Evolutionary conservation across 2,888 invertebrate genomes (phyloP).

Genomic region (Ceraclea dissimilis): DNA sequence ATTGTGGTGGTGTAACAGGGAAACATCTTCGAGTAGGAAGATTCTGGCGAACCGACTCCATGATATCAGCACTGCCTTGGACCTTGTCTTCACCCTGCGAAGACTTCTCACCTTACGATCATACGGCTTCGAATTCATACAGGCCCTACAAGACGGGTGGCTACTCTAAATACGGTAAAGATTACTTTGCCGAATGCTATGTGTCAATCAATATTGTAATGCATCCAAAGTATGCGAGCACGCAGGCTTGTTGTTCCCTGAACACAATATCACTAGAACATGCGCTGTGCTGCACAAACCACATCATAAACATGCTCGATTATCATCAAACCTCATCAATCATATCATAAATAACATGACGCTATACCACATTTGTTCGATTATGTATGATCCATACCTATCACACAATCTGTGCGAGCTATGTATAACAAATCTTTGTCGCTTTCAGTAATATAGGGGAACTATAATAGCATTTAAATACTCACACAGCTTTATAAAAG

Average conservation of each 20-base stretch:
- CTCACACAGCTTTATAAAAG: too few relatives aligned
- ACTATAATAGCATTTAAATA: too few relatives aligned
- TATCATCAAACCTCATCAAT: too few relatives aligned
- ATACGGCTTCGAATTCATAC: slow-evolving; percentile 15
- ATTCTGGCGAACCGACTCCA: slow-evolving; percentile 20
- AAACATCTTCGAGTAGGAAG: slow-evolving; percentile 10
- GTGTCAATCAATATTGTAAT: neutral
- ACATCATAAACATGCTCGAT: too few relatives aligned
- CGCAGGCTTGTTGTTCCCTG: neutral
- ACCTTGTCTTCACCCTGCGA: slow-evolving; percentile 20
- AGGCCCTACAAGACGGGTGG: slow-evolving; percentile 21
- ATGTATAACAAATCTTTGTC: too few relatives aligned
- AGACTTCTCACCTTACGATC: slow-evolving; percentile 20
- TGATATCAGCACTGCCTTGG: slow-evolving; percentile 19
- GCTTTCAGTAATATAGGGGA: too few relatives aligned
- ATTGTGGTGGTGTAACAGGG: slow-evolving; percentile 8
- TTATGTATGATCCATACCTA: too few relatives aligned
- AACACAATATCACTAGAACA: neutral
- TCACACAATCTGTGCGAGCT: too few relatives aligned
- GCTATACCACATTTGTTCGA: too few relatives aligned
- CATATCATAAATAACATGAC: too few relatives aligned
- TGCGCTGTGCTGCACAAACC: neutral
- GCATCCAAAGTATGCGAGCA: neutral
- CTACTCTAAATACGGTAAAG: slow-evolving; percentile 13
- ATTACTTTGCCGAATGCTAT: slow-evolving; percentile 7